Conservation (phyloP, 2,888 invertebrate genomes). For the Onthophagus sagittarius region DNA sequence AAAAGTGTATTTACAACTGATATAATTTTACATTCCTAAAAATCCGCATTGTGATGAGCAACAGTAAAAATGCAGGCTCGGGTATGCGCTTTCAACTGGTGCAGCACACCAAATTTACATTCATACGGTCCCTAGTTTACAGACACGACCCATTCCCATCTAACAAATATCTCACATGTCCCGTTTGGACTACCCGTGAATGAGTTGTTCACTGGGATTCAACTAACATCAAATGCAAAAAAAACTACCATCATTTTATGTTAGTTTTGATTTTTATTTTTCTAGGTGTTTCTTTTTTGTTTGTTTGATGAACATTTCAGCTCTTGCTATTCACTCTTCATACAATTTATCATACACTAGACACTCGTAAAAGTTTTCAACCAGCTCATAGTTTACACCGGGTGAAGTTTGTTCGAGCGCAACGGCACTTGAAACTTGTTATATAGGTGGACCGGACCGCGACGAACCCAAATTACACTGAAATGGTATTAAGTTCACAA, state of each 20-base stretch:
- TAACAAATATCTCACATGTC: background rate
- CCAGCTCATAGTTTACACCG: background rate
- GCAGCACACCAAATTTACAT: background rate
- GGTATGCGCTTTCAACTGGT: background rate
- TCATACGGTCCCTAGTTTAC: background rate
- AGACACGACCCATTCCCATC: background rate
- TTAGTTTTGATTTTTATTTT: too few relatives aligned
- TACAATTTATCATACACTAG: background rate
- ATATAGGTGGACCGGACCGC: constrained; percentile 2
- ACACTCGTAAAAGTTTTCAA: background rate
- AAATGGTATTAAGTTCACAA: constrained; percentile 14
- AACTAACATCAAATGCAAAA: background rate
- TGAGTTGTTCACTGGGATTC: background rate
- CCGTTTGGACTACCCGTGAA: background rate
- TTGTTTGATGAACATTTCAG: background rate
- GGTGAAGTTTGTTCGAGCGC: background rate
- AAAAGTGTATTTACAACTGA: background rate
- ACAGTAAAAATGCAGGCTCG: background rate
- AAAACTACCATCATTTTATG: background rate
- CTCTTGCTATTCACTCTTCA: background rate
- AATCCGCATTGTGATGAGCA: background rate
- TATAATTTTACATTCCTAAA: background rate
- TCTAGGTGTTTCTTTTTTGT: background rate
- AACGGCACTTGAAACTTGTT: background rate
- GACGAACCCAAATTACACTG: constrained; percentile 12